phyloP scores from a whole-genome alignment of 2,113 vertebrate species.

The Gnathochromis pfefferi region DNA sequence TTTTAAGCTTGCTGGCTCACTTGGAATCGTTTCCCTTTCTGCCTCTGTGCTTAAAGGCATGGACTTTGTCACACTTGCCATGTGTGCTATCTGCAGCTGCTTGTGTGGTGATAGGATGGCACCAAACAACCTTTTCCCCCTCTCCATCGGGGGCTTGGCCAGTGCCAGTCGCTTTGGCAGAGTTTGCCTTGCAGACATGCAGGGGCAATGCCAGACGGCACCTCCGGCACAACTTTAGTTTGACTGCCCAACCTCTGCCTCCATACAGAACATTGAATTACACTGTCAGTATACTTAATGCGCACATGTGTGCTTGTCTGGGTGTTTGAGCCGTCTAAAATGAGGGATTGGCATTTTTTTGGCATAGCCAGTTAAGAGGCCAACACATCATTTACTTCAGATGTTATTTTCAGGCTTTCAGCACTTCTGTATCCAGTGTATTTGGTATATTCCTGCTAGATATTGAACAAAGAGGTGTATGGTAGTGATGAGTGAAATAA shows the following conservation, averaged over 20 bases:
- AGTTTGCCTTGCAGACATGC: background rate
- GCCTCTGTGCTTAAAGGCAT: conserved; percentile 38
- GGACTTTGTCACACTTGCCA: conserved; percentile 35
- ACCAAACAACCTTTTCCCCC: conserved; percentile 27
- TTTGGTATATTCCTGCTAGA: conserved; percentile 11
- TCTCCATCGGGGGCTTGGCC: conserved; percentile 6
- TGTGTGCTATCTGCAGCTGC: conserved; percentile 59
- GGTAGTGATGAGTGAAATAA: conserved; percentile 42
- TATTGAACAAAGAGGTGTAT: conserved; percentile 32
- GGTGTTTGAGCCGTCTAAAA: background rate
- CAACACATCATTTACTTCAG: conserved; percentile 35
- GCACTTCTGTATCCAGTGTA: conserved; percentile 6
- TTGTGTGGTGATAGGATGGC: conserved; percentile 59
- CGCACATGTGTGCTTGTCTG: background rate
- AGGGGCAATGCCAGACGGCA: conserved; percentile 39
- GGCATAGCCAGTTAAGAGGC: conserved; percentile 7
- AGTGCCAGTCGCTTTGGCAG: conserved; percentile 57
- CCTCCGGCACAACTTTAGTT: conserved; percentile 42
- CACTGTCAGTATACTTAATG: conserved; percentile 11
- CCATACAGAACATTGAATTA: conserved; percentile 15
- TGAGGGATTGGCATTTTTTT: conserved; percentile 38
- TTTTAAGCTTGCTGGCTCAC: background rate
- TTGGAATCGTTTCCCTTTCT: background rate
- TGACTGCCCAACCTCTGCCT: conserved; percentile 39
- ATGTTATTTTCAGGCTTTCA: conserved; percentile 45